phyloP scores from a whole-genome alignment of 2,113 vertebrate species.

The Ardeotis arabs region DNA sequence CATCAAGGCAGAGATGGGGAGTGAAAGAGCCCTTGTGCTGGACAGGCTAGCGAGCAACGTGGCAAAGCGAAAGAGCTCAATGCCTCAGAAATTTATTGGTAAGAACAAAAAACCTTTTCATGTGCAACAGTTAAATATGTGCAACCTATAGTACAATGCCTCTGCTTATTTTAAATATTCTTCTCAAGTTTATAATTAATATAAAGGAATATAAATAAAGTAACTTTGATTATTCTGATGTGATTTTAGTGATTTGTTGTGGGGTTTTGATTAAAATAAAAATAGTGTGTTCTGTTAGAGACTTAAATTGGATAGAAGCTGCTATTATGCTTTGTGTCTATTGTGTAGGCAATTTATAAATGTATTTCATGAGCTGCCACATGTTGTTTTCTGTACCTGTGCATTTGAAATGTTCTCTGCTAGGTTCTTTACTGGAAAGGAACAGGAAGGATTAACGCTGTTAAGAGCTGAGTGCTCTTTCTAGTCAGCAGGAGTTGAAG shows the following conservation, averaged over 20 bases:
- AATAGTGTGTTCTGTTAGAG: background rate
- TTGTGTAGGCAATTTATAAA: background rate
- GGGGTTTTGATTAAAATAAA: background rate
- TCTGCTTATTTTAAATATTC: constrained; percentile 21
- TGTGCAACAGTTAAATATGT: constrained; percentile 8
- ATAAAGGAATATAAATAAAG: background rate
- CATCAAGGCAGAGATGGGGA: constrained; percentile 87
- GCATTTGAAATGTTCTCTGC: background rate
- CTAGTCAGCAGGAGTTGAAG: background rate
- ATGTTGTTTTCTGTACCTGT: background rate
- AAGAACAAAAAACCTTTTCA: constrained; percentile 74
- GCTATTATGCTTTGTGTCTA: background rate
- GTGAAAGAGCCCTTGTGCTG: constrained; percentile 89
- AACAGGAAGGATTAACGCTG: background rate
- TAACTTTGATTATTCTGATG: background rate
- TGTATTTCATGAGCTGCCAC: background rate
- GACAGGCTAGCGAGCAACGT: constrained; percentile 95
- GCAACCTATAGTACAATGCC: background rate
- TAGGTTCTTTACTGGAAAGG: background rate
- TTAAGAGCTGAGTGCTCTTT: background rate
- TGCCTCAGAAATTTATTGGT: constrained; percentile 97
- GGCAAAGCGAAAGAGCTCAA: constrained; percentile 93
- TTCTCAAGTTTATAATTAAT: background rate
- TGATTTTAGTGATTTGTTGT: background rate
- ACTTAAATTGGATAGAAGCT: background rate